Evolutionary conservation across 2,888 invertebrate genomes (phyloP), one percentile per base, ranked within the genome.

Genomic region (Dyspetes luteomarginatus): DNA sequence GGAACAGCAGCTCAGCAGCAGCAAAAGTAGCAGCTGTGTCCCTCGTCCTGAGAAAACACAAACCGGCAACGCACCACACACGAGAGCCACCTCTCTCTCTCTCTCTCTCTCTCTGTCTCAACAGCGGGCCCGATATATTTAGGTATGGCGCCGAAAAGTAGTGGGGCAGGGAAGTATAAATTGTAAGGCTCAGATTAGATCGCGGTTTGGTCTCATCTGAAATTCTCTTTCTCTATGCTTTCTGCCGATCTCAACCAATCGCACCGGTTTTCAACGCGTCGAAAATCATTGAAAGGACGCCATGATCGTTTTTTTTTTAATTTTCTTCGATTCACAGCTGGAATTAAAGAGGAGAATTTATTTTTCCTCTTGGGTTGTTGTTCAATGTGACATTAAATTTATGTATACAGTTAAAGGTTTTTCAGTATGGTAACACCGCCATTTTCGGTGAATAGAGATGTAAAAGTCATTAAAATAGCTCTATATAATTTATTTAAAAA

Each of bases 141-240:
- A 84, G 79, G 69, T 88, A 89, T 90, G 86, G 88, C 89, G 89
- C 89, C 90, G 89, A 90, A 90, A 90, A 86, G 81, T 85, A 81
- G 85, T 82, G 86, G 85, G 87, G 85, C 87, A 87, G 86, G 85
- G 85, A 88, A 87, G 88, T 88, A 90, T 90, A 90, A 90, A 90
- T 90, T 81, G 89, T 87, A 86, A 74, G 56, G 48, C 71, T 60
- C 50, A 90, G 90, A 90, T 90, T 90, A 88, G 89, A 90, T 90
- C 90, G 83, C 84, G 84, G 84, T 76, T 56, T 17, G 58, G 43
- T 73, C 68, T 62, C 60, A 22, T 64, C 36, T 41, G 58, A 12
- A 67, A 81, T 72, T 62, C 71, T 36, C 45, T 43, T 15, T 26
- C 45, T 45, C 30, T 45, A 45, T 2, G 58, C 2, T 78, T n/a